Evolutionary conservation across 53 echinoderm and acorn worm genomes (phyloP), one percentile per base, ranked within the genome.

Genomic region (Stichopus horrens): DNA sequence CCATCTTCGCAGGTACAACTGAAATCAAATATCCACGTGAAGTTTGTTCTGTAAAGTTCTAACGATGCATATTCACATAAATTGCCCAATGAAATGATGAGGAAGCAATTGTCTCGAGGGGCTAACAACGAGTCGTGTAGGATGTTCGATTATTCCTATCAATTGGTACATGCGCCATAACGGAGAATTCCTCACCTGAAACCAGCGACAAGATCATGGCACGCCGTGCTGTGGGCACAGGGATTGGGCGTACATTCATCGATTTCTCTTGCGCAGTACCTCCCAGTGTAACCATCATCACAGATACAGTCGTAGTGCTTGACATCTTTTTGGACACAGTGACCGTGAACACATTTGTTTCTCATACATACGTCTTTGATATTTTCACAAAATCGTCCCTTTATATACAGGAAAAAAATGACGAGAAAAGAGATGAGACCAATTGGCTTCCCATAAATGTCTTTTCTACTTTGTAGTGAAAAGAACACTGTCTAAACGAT

Each of bases 171-270:
- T 37, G 37, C 37, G 37, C 37, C 37, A 37, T 37, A 63, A 5
- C 4, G 0, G 16, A 63, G 63, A 63, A 63, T 7, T 63, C 16
- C 63, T 66, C 52, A 97, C 95, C 97, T 93, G 90, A 93, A 96
- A 54, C 92, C 92, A 20, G 90, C 93, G 52, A 91, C 88, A 60
- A 94, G 80, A 65, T 97, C 92, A 22, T 71, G 73, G 57, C 97
- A 97, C 8, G 83, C 89, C 0, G 91, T 95, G 1, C 94, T 94
- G 71, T 97, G 95, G 74, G 90, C n/a, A 86, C 97, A 97, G 0
- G 97, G 95, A 86, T 76, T 77, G 52, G 86, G 90, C 67, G 92
- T 94, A 76, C 97, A 97, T 78, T 94, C 95, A 22, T 97, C 93
- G 75, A 94, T 90, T 90, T 95, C 94, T 52, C 90, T 91, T 86